Evolutionary conservation across 2,113 vertebrate genomes (phyloP).

Genomic region (Naja naja): DNA sequence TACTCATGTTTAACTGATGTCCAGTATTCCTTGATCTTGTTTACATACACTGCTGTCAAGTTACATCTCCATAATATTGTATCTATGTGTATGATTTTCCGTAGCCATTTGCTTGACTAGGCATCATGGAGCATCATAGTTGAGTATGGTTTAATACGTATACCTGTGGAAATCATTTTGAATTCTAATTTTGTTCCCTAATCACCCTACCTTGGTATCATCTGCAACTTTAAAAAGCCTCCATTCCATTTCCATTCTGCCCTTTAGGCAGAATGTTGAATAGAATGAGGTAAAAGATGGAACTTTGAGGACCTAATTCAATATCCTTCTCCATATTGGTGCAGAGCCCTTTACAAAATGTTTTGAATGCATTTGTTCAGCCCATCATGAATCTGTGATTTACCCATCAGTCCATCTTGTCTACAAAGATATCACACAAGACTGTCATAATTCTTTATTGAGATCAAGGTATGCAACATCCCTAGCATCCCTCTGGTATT

Average conservation of each 20-base stretch:
- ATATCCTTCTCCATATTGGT: not conserved
- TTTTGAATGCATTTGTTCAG: not conserved
- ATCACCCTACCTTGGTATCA: not conserved
- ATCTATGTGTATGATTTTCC: not conserved
- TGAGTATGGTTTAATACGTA: not conserved
- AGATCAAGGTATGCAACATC: not conserved
- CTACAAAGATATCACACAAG: not conserved
- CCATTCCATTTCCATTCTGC: no score
- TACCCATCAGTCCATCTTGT: not conserved
- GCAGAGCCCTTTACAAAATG: not conserved
- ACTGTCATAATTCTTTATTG: not conserved
- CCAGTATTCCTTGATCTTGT: not conserved
- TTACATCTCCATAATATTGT: not conserved
- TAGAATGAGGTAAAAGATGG: not conserved
- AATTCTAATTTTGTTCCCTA: not conserved
- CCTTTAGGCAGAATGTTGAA: not conserved
- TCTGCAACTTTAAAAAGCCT: no score
- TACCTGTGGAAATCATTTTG: not conserved
- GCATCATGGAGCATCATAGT: not conserved
- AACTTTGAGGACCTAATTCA: not conserved
- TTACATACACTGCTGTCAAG: not conserved
- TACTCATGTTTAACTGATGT: not conserved
- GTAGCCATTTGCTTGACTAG: not conserved
- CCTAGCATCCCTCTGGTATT: not conserved
- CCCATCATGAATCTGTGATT: not conserved